Percentiles rank a stretch among this genome's conserved stretches.
Evolutionary conservation across 53 echinoderm and acorn worm genomes (phyloP).

Genomic region (Stichopus horrens): DNA sequence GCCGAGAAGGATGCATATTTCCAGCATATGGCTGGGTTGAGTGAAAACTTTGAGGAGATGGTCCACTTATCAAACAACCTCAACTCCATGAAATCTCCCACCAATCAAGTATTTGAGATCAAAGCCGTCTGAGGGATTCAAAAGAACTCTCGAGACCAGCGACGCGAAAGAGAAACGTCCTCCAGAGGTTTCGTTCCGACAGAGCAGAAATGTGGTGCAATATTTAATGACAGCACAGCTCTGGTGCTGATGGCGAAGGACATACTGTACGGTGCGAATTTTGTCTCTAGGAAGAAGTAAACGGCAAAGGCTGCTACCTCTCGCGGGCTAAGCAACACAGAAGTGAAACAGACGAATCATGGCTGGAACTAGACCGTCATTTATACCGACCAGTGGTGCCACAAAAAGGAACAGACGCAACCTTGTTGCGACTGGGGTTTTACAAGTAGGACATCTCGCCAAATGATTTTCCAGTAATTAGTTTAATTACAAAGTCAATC

Average conservation of each 20-base stretch:
- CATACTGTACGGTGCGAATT: no score
- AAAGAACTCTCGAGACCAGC: not conserved
- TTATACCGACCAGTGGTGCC: no score
- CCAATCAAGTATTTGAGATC: slow-evolving; percentile 70
- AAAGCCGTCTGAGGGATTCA: slow-evolving; percentile 68
- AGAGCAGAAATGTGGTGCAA: not conserved
- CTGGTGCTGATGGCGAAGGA: not conserved
- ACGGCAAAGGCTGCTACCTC: no score
- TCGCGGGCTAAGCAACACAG: no score
- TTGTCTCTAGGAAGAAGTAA: no score
- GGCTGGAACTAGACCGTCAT: no score
- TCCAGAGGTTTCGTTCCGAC: not conserved
- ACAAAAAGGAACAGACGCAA: no score
- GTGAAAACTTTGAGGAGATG: slow-evolving; percentile 84
- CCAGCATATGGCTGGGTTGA: slow-evolving; percentile 98
- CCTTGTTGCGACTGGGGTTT: no score
- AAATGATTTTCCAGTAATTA: no score
- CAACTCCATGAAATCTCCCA: slow-evolving; percentile 58
- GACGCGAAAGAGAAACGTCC: not conserved
- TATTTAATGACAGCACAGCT: not conserved
- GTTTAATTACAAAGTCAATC: no score
- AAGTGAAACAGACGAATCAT: no score
- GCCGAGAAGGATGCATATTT: slow-evolving; percentile 94
- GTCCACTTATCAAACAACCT: slow-evolving; percentile 82
- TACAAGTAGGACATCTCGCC: no score